These are phyloP conservation scores for Anhinga anhinga DNA, from an alignment of 2,113 vertebrate species.

Conservation along the genomic window DNA sequence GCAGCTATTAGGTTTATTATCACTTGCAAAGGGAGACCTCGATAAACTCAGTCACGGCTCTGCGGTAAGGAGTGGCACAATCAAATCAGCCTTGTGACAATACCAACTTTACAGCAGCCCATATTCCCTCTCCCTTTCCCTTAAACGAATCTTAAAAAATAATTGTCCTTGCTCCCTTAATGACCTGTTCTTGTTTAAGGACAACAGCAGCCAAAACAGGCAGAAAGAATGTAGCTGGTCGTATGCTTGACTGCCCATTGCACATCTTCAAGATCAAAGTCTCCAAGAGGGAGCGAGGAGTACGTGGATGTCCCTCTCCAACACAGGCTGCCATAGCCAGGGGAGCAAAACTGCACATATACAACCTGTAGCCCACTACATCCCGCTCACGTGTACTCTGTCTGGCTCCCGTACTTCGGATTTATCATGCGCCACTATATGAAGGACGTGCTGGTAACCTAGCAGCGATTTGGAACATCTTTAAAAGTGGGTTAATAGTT, in stretches of 20 bases:
- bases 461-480: neutral
- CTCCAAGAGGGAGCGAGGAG: neutral
- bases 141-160: neutral
- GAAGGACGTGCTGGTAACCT: neutral
- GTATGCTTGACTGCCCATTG: neutral
- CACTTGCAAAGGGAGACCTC: conserved; percentile 39
- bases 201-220: neutral
- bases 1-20: conserved; percentile 61
- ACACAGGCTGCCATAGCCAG: neutral
- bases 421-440: accelerated
- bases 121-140: neutral
- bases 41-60: conserved; percentile 22
- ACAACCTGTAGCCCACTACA: neutral
- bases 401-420: neutral
- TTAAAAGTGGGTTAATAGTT: conserved; percentile 26
- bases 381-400: neutral
- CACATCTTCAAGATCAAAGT: neutral
- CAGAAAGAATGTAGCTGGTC: neutral
- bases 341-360: neutral
- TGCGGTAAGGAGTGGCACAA: neutral
- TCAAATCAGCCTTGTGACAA: neutral
- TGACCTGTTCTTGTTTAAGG: neutral
- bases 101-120: neutral
- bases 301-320: neutral
- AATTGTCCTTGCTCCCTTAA: neutral